Evolutionary conservation across 2,113 vertebrate genomes (phyloP), one percentile per base, ranked within the genome.

Genomic region (Ammospiza nelsoni): DNA sequence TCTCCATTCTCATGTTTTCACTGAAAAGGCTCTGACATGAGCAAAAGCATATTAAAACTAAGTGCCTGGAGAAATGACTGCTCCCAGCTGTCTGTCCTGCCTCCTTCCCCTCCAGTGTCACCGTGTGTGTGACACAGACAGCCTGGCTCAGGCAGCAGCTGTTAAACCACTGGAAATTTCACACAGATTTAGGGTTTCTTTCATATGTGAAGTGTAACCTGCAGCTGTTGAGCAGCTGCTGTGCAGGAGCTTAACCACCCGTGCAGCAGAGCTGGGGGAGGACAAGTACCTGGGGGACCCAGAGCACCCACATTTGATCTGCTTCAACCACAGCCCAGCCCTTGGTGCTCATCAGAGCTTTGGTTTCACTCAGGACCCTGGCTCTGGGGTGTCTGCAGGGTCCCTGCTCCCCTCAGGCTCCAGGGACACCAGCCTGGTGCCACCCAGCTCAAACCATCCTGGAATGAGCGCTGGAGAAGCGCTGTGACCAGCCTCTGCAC

Each of bases 141-240:
- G 95, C 95, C 94, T 71, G 95, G 95, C 96, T 97, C 92, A 92
- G 49, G 85, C 79, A 88, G 43, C 96, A 97, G 96, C 96, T 97
- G 96, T 77, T 69, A 43, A 97, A 97, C 96, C 96, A 83, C 95
- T 96, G 96, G 95, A 97, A 96, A 97, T 96, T 96, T 96, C 95
- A 97, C 96, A 96, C 85, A 63, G 95, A 88, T 93, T 96, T 95
- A 93, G 79, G 43, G 29, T 43, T 92, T 71, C 96, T 96, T 97
- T 97, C 94, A 96, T 93, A 92, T 71, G 3, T 6, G 83, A 77
- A 84, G 92, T 46, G 65, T 66, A 84, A 90, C 43, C 51, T 77
- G 95, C 96, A 97, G 96, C 96, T 97, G 96, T 94, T 88, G 94
- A 77, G 90, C 96, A 97, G 96, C 96, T 97, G 96, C 90, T 93